A percentile compares a stretch with the other conserved stretches of the same genome.
Evolutionary conservation across 1,140 invertebrate genomes (phyloP).

Genomic region (Cyphomyrmex costatus): DNA sequence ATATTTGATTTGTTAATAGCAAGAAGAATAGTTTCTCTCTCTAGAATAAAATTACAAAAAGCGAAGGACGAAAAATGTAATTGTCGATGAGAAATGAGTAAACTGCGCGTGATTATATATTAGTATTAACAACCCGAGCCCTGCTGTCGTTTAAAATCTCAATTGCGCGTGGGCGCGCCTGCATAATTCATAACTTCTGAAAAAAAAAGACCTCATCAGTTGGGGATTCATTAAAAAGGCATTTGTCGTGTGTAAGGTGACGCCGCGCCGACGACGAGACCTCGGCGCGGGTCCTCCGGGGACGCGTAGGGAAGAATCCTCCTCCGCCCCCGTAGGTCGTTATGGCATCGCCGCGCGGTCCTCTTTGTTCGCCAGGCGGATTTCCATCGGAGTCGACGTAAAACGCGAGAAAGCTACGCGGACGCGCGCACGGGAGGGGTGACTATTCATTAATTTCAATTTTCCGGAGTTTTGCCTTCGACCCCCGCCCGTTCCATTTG

Average conservation of each 20-base stretch:
- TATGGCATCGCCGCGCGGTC: constrained; percentile 57
- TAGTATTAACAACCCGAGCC: constrained; percentile 21
- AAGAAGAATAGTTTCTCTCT: neutral
- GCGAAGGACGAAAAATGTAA: neutral
- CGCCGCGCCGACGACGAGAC: constrained; percentile 57
- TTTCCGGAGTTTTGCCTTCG: constrained; percentile 84
- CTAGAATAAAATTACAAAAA: neutral
- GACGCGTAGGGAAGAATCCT: constrained; percentile 40
- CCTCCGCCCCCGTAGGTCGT: neutral
- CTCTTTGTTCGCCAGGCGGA: constrained; percentile 78
- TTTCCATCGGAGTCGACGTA: constrained; percentile 76
- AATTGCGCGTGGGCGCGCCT: constrained; percentile 21
- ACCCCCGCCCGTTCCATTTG: constrained; percentile 65
- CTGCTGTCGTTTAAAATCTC: constrained; percentile 47
- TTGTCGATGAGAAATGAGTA: neutral
- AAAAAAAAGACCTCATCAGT: constrained; percentile 38
- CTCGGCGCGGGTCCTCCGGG: constrained; percentile 40
- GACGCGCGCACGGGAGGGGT: constrained; percentile 37
- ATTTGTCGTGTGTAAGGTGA: constrained; percentile 71
- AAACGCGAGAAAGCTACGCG: constrained; percentile 56
- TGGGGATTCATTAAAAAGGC: constrained; percentile 73
- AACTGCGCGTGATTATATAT: constrained; percentile 12
- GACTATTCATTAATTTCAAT: constrained; percentile 87
- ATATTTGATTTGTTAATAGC: too few species aligned
- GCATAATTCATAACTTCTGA: constrained; percentile 66